phyloP scores from a whole-genome alignment of 2,797 vertebrate genomes.

The Molossus alvarezi region DNA sequence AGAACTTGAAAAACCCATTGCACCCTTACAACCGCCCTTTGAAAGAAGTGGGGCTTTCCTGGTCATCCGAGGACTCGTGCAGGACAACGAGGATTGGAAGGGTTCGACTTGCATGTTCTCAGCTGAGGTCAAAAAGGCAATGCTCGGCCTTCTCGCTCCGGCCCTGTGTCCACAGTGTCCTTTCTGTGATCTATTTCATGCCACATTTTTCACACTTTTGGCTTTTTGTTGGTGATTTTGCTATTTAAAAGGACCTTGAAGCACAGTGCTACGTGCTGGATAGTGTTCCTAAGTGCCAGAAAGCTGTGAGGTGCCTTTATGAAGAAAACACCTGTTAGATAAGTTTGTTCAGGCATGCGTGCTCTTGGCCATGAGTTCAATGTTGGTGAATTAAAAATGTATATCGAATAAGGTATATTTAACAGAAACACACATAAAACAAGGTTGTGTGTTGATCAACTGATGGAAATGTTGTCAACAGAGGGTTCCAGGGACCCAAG shows the following conservation, averaged over 20 bases:
- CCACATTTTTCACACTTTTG: neutral
- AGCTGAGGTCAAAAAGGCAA: neutral
- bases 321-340: neutral
- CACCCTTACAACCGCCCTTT: neutral
- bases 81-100: neutral
- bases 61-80: neutral
- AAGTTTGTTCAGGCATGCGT: neutral
- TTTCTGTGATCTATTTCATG: neutral
- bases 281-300: neutral
- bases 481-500: neutral
- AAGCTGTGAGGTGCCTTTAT: neutral
- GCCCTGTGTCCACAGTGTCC: neutral
- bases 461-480: neutral
- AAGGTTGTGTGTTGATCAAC: neutral
- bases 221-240: neutral
- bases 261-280: neutral
- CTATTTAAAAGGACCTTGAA: neutral
- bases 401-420: neutral
- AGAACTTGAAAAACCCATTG: conserved; percentile 29
- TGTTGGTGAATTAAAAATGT: neutral
- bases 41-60: neutral
- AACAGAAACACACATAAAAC: conserved; percentile 40
- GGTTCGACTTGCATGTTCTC: neutral
- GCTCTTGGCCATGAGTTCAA: neutral
- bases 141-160: neutral